These are phyloP conservation scores for Acanthosepion esculentum DNA, from an alignment of 2,888 invertebrate species.

Conservation along the genomic window DNA sequence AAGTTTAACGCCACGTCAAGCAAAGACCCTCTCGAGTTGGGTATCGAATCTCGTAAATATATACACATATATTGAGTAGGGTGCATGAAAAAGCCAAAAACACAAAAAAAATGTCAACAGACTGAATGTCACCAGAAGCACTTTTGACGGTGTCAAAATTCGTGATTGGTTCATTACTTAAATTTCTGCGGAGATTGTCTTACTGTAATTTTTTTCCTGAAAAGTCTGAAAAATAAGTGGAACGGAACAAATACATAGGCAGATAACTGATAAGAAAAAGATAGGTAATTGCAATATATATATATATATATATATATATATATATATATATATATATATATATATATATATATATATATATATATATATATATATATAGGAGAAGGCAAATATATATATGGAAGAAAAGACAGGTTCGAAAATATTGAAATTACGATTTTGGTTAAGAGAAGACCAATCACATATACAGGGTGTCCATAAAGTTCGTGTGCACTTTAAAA, in stretches of 20 bases:
- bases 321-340: too few relatives aligned
- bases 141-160: background rate
- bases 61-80: background rate
- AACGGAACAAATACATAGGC: background rate
- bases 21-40: too few relatives aligned
- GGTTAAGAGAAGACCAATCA: background rate
- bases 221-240: background rate
- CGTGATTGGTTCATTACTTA: conserved; percentile 1
- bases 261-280: background rate
- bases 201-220: background rate
- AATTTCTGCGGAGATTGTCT: background rate
- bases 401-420: background rate
- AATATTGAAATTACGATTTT: background rate
- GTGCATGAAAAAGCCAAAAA: background rate
- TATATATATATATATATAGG: too few relatives aligned
- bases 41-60: background rate
- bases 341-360: too few relatives aligned
- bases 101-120: background rate
- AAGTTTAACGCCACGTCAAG: too few relatives aligned
- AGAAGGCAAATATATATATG: background rate
- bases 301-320: too few relatives aligned
- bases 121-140: background rate
- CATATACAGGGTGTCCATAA: too few relatives aligned
- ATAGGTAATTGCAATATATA: background rate
- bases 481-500: too few relatives aligned